Evolutionary conservation across 2,113 vertebrate genomes (phyloP).

Genomic region (Corydoras sp.): DNA sequence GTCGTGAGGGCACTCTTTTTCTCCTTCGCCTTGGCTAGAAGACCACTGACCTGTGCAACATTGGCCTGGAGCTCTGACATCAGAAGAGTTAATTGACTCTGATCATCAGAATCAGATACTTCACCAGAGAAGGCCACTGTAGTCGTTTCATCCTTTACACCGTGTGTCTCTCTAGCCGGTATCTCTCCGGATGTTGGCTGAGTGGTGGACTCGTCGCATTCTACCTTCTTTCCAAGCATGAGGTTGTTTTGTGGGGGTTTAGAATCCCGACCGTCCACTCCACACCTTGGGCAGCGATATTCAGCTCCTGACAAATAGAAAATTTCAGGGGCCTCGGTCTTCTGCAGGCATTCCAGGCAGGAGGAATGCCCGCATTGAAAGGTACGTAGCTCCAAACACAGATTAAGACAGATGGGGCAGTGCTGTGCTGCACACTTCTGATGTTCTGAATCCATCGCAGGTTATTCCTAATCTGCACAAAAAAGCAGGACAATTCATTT

Average conservation of each 20-base stretch:
- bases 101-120: constrained; percentile 25
- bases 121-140: neutral
- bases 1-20: constrained; percentile 41
- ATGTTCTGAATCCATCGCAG: constrained; percentile 46
- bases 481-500: neutral
- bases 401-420: constrained; percentile 60
- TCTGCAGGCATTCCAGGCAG: constrained; percentile 57
- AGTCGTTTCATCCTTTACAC: too few relatives aligned
- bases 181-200: constrained; percentile 4
- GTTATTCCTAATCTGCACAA: constrained; percentile 13
- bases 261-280: constrained; percentile 40
- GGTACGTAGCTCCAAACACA: constrained; percentile 53
- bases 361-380: constrained; percentile 63
- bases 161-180: too few relatives aligned
- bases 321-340: constrained; percentile 46
- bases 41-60: constrained; percentile 49
- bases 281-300: constrained; percentile 64
- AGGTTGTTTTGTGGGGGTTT: constrained; percentile 50
- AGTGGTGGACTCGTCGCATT: constrained; percentile 42
- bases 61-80: constrained; percentile 52
- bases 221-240: constrained; percentile 56
- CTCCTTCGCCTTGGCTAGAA: constrained; percentile 48
- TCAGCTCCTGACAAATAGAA: constrained; percentile 43
- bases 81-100: constrained; percentile 52
- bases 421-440: constrained; percentile 37